These are phyloP conservation scores for Peromyscus aztecus DNA, from an alignment of 2,797 vertebrate species.

Conservation along the genomic window DNA sequence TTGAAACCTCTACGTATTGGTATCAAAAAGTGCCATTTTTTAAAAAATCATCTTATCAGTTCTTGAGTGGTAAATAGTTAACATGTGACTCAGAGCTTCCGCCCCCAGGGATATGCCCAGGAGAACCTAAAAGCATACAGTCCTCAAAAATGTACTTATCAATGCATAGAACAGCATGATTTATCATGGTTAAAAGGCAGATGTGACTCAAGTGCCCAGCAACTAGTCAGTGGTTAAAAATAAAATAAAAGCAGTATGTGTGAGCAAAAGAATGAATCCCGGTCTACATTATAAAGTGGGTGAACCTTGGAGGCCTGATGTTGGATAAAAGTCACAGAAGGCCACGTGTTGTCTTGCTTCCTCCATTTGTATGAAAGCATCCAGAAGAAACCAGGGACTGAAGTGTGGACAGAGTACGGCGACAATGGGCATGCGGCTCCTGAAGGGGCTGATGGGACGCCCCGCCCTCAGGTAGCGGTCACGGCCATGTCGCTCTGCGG, in stretches of 20 bases:
- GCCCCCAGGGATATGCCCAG: neutral
- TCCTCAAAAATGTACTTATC: neutral
- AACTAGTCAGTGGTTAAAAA: neutral
- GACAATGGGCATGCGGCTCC: neutral
- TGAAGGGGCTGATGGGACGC: neutral
- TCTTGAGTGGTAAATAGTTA: conserved; percentile 19
- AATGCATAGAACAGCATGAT: neutral
- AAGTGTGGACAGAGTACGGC: neutral
- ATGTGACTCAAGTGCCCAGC: neutral
- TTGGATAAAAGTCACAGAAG: neutral
- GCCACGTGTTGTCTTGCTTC: neutral
- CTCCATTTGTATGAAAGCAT: neutral
- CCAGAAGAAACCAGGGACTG: neutral
- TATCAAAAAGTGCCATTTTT: neutral
- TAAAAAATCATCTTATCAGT: neutral
- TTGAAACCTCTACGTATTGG: neutral
- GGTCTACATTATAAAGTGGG: neutral
- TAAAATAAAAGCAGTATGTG: neutral
- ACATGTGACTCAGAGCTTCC: neutral
- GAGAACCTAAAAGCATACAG: neutral
- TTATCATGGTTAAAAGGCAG: neutral
- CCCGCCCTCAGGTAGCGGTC: neutral
- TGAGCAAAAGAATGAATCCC: neutral
- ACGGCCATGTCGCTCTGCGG: neutral
- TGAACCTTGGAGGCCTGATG: neutral